Evolutionary conservation across 2,113 vertebrate genomes (phyloP).

Genomic region (Lagopus muta): DNA sequence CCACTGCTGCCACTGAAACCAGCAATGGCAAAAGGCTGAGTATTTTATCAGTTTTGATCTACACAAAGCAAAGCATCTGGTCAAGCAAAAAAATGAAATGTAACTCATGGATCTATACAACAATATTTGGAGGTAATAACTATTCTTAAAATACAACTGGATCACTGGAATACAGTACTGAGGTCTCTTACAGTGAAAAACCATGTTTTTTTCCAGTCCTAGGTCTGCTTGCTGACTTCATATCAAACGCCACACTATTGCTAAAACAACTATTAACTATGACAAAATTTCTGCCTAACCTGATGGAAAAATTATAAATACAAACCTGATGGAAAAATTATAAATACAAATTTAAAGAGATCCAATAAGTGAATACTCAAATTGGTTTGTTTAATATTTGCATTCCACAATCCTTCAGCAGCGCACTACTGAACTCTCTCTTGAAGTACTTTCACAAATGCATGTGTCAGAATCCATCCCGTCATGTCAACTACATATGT

Average conservation of each 20-base stretch:
- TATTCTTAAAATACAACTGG: neutral
- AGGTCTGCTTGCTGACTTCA: neutral
- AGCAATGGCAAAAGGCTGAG: neutral
- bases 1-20: neutral
- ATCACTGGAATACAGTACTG: neutral
- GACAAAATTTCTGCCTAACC: neutral
- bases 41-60: neutral
- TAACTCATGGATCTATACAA: neutral
- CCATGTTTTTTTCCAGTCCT: neutral
- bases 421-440: neutral
- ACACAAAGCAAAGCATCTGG: neutral
- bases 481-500: neutral
- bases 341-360: no score
- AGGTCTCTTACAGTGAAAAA: neutral
- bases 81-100: neutral
- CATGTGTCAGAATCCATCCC: neutral
- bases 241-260: neutral
- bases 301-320: fast-evolving
- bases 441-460: neutral
- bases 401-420: neutral
- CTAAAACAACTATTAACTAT: neutral
- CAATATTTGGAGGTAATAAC: neutral
- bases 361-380: no score
- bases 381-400: neutral
- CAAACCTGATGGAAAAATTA: no score